phyloP scores from a whole-genome alignment of 1,140 invertebrate species.

The Drosophila fuyamai region DNA sequence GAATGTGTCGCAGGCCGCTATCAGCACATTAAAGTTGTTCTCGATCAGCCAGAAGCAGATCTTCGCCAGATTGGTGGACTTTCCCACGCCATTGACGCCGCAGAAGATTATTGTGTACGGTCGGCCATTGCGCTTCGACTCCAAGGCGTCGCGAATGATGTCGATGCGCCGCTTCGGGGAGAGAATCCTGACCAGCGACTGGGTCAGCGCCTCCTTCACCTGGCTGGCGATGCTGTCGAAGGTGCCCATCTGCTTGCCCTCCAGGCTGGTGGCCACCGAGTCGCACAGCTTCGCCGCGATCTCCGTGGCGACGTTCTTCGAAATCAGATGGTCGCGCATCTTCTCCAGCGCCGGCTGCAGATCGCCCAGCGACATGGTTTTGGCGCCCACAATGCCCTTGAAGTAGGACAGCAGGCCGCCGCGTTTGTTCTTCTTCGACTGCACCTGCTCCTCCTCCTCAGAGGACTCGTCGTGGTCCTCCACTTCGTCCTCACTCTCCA shows the following conservation, averaged over 20 bases:
- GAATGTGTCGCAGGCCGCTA: constrained; percentile 99
- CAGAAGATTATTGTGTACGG: constrained; percentile 99
- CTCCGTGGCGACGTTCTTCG: constrained; percentile 99
- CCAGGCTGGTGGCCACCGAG: constrained; percentile 95
- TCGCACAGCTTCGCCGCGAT: constrained; percentile 98
- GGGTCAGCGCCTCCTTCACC: constrained; percentile 92
- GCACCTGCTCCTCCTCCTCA: constrained; percentile 50
- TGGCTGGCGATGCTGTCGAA: constrained; percentile 95
- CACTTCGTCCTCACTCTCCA: constrained; percentile 86
- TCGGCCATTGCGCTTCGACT: constrained; percentile 91
- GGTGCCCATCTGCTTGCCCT: constrained; percentile 96
- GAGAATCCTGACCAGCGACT: constrained; percentile 95
- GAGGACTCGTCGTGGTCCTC: constrained; percentile 74
- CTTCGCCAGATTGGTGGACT: constrained; percentile 99
- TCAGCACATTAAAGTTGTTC: constrained; percentile 97
- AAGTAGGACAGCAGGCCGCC: constrained; percentile 92
- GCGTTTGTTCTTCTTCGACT: constrained; percentile 79
- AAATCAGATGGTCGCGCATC: constrained; percentile 97
- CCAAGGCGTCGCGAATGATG: constrained; percentile 97
- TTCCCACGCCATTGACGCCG: constrained; percentile 99
- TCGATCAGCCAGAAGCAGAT: constrained; percentile 99
- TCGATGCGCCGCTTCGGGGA: constrained; percentile 98
- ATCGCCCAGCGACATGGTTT: constrained; percentile 89
- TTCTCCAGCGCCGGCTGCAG: constrained; percentile 96
- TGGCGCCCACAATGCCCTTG: constrained; percentile 94